Conservation (phyloP, 2,797 vertebrate genomes). For the Capromys pilorides region DNA sequence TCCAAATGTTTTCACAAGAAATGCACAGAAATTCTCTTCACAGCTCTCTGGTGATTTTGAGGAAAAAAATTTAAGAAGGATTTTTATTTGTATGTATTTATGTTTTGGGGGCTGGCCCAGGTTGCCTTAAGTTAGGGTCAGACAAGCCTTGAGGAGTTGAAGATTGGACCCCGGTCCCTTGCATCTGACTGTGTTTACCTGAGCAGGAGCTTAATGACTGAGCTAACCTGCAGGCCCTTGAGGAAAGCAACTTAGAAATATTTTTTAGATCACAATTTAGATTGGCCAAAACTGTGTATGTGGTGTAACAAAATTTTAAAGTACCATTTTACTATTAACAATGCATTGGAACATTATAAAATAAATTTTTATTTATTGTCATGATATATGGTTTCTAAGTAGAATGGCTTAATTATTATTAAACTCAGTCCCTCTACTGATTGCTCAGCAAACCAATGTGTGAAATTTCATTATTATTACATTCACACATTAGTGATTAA, state of each 20-base stretch:
- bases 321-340: conserved; percentile 4
- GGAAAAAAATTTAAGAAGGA: not conserved
- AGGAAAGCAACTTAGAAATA: conserved; percentile 46
- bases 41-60: not conserved
- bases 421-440: not conserved
- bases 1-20: conserved; percentile 68
- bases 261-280: conserved; percentile 40
- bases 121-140: too few relatives aligned
- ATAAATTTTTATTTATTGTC: conserved; percentile 46
- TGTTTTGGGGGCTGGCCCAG: too few relatives aligned
- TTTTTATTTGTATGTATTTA: too few relatives aligned
- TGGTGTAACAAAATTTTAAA: conserved; percentile 57
- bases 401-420: conserved; percentile 49
- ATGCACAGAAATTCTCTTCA: not conserved
- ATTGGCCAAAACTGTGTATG: conserved; percentile 2
- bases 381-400: conserved; percentile 33
- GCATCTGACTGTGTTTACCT: too few relatives aligned
- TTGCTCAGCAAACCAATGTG: conserved; percentile 48
- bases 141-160: too few relatives aligned
- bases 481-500: conserved; percentile 1
- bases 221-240: not conserved
- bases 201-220: too few relatives aligned
- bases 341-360: conserved; percentile 47
- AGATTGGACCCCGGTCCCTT: too few relatives aligned
- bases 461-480: conserved; percentile 55